Evolutionary conservation across 2,113 vertebrate species (phyloP).

Genomic region (Chrysemys picta): DNA sequence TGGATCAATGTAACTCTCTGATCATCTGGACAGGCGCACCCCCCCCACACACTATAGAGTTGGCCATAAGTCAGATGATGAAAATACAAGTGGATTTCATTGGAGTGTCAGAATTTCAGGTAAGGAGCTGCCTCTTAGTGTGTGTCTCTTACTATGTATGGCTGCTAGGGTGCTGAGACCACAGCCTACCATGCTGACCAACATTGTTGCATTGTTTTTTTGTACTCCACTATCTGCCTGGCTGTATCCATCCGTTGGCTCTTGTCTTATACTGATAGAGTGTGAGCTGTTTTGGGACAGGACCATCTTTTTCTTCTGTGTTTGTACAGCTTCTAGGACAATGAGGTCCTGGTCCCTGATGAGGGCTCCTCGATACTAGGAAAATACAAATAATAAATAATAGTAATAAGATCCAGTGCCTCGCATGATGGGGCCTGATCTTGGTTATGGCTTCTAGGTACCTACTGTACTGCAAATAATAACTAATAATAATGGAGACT

Average conservation of each 20-base stretch:
- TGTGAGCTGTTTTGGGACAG: background rate
- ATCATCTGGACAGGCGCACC: background rate
- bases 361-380: background rate
- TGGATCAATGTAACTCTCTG: background rate
- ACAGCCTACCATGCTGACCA: background rate
- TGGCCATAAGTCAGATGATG: background rate
- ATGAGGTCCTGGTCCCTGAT: background rate
- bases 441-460: background rate
- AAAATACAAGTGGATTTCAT: background rate
- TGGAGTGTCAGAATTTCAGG: background rate
- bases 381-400: background rate
- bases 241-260: background rate
- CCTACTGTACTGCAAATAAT: background rate
- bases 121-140: background rate
- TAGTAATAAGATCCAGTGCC: background rate
- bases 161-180: background rate
- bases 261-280: background rate
- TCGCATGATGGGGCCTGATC: background rate
- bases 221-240: background rate
- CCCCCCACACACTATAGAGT: background rate
- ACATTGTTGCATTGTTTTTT: background rate
- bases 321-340: background rate
- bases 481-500: background rate
- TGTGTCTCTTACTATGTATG: background rate
- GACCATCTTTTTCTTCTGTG: background rate